phyloP scores from a whole-genome alignment of 1,140 invertebrate genomes.

The Teleopsis dalmanni region DNA sequence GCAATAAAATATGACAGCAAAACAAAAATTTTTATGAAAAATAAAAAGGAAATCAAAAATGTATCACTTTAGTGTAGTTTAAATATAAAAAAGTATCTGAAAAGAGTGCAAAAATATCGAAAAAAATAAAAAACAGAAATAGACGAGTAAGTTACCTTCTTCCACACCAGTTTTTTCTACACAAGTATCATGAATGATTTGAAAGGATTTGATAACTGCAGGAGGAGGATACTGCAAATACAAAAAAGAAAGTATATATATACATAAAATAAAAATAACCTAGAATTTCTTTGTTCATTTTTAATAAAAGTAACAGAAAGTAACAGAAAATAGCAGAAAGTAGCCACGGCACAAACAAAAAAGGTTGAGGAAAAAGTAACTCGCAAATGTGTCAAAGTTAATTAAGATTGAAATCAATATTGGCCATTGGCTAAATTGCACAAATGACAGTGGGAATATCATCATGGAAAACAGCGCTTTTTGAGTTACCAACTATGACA shows the following conservation, averaged over 20 bases:
- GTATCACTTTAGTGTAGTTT: too few species aligned
- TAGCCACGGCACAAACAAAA: constrained; percentile 1
- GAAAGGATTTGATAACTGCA: constrained; percentile 4
- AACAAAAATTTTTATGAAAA: neutral
- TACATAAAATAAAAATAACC: constrained; percentile 4
- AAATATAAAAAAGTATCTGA: too few species aligned
- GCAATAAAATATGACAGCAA: neutral
- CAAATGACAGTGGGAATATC: too few species aligned
- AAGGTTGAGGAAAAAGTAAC: neutral
- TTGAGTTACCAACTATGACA: too few species aligned
- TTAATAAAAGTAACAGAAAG: neutral
- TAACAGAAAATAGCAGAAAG: too few species aligned
- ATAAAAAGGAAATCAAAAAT: neutral
- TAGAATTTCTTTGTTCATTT: too few species aligned
- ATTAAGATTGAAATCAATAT: constrained; percentile 17
- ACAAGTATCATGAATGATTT: constrained; percentile 11
- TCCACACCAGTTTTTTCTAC: constrained; percentile 9
- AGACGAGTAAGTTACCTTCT: constrained; percentile 4
- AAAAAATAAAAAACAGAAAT: neutral
- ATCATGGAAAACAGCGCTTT: too few species aligned
- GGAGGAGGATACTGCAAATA: constrained; percentile 12
- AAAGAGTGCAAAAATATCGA: too few species aligned
- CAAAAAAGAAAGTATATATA: neutral
- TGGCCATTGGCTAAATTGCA: constrained; percentile 11
- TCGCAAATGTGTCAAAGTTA: constrained; percentile 15